Percentiles rank a stretch among this genome's conserved stretches.
Evolutionary conservation across 2,113 vertebrate genomes (phyloP).

Genomic region (Ibidorhyncha struthersii): DNA sequence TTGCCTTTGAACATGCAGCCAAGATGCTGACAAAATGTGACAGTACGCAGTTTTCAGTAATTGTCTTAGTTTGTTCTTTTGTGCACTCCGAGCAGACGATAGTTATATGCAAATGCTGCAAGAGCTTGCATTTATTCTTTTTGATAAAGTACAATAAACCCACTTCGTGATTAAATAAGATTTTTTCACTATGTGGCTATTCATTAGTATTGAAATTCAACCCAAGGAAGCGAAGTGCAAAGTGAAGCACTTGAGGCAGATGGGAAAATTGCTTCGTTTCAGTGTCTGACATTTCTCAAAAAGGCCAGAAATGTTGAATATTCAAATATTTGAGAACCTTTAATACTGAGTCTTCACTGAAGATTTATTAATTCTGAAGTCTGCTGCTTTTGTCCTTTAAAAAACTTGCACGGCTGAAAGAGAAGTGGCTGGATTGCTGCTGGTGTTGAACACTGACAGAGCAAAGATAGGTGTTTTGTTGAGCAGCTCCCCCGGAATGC

Average conservation of each 20-base stretch:
- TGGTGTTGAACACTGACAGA: accelerated
- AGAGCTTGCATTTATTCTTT: background rate
- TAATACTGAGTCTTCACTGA: background rate
- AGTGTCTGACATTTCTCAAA: too few relatives aligned
- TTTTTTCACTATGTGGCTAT: background rate
- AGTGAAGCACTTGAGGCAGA: background rate
- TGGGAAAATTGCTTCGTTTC: background rate
- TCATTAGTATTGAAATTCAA: background rate
- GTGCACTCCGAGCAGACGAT: background rate
- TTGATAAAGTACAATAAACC: background rate
- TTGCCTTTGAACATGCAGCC: background rate
- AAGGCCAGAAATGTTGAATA: background rate
- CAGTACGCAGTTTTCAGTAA: accelerated
- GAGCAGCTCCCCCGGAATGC: background rate
- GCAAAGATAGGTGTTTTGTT: accelerated
- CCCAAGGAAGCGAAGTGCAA: background rate
- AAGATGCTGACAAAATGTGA: background rate
- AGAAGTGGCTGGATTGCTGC: background rate
- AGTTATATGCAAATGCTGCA: background rate
- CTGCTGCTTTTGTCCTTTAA: background rate
- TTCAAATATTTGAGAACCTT: background rate
- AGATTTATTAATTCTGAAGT: background rate
- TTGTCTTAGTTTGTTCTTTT: background rate
- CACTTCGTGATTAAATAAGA: background rate
- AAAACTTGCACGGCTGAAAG: background rate